Percentiles rank a stretch among this genome's conserved stretches.
Conservation (phyloP, 2,797 vertebrate species). For the Eutrigla gurnardus region DNA sequence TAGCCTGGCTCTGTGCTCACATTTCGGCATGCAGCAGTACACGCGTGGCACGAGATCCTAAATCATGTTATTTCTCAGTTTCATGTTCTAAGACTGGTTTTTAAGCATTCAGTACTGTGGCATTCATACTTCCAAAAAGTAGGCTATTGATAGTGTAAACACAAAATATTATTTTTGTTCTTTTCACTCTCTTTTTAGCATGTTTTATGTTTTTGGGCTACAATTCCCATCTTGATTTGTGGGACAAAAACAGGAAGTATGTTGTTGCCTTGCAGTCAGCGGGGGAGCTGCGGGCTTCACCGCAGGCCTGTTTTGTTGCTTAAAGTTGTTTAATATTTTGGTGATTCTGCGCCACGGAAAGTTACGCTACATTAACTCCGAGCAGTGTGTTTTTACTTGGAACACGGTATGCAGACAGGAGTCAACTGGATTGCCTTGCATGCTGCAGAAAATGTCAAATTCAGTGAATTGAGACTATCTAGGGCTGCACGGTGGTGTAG, state of each 20-base stretch:
- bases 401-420: background rate
- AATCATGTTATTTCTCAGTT: background rate
- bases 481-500: no score
- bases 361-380: background rate
- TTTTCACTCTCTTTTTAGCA: background rate
- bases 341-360: background rate
- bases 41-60: background rate
- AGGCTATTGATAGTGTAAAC: background rate
- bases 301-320: background rate
- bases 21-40: slow-evolving; percentile 22
- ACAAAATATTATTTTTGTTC: background rate
- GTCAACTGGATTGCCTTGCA: background rate
- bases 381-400: background rate
- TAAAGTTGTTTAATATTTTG: background rate
- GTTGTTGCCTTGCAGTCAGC: background rate
- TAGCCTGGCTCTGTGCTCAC: slow-evolving; percentile 23
- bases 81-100: background rate
- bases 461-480: no score
- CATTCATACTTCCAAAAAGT: background rate
- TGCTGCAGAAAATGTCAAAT: no score
- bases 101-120: background rate
- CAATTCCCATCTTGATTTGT: background rate
- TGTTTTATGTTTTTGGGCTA: background rate
- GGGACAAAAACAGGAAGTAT: background rate
- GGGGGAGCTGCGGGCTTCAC: background rate